Percentiles rank a stretch among this genome's conserved stretches.
Evolutionary conservation across 2,797 vertebrate species (phyloP).

Genomic region (Poliocrania exsul): DNA sequence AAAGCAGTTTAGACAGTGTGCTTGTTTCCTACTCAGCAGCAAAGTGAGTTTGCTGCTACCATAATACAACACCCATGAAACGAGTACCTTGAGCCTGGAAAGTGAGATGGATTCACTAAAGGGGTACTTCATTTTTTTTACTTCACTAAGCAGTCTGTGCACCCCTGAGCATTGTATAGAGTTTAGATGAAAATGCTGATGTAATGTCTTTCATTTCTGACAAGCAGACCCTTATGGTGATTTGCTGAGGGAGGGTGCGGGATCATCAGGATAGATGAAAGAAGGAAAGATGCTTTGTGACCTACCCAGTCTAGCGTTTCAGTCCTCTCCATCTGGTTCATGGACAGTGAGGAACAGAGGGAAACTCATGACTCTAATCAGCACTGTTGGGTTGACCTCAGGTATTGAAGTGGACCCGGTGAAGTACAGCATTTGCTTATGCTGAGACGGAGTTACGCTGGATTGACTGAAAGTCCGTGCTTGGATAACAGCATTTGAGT

Average conservation of each 20-base stretch:
- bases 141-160: neutral
- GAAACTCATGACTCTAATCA: neutral
- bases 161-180: neutral
- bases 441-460: neutral
- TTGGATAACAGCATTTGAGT: neutral
- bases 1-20: neutral
- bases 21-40: neutral
- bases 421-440: fast-evolving
- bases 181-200: neutral
- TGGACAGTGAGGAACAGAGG: neutral
- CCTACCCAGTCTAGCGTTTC: neutral
- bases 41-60: neutral
- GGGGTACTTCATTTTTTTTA: neutral
- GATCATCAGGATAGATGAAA: neutral
- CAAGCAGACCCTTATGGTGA: fast-evolving
- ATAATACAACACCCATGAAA: neutral
- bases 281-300: neutral
- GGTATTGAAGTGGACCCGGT: neutral
- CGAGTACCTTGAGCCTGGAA: neutral
- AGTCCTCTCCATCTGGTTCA: neutral
- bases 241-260: neutral
- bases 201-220: neutral
- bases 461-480: neutral
- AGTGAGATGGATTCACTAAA: neutral
- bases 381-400: neutral